A percentile compares a stretch with the other conserved stretches of the same genome.
These are phyloP conservation scores for Agrotis exclamationis DNA, from an alignment of 2,888 invertebrate genomes.

Conservation along the genomic window DNA sequence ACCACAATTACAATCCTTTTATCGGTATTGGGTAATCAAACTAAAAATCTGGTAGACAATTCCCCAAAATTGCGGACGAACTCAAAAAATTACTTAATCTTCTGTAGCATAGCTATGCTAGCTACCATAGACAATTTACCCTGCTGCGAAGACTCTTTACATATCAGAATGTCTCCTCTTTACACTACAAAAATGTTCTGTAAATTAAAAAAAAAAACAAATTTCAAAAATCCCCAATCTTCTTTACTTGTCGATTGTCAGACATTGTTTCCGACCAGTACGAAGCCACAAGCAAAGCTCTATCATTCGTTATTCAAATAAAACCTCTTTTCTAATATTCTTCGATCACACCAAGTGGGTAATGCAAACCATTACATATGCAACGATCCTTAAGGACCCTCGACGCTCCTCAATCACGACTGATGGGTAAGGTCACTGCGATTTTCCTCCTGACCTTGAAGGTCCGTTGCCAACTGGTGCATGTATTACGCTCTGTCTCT, in stretches of 20 bases:
- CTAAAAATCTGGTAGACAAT: no score
- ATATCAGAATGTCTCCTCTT: no score
- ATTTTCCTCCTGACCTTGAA: conserved; percentile 71
- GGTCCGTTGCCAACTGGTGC: conserved; percentile 56
- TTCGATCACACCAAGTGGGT: background rate
- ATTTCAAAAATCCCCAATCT: background rate
- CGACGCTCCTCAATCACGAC: conserved; percentile 60
- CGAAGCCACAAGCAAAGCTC: no score
- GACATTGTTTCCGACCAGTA: no score
- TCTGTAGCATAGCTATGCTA: no score
- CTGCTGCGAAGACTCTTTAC: background rate
- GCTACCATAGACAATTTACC: no score
- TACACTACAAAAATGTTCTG: background rate
- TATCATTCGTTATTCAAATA: background rate
- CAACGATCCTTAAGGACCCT: conserved; percentile 46
- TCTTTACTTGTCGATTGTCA: no score
- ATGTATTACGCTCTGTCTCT: conserved; percentile 51
- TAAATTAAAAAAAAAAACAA: background rate
- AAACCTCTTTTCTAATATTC: background rate
- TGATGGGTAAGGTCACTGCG: conserved; percentile 69
- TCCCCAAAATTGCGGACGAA: no score
- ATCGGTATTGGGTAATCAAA: no score
- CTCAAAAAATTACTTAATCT: no score
- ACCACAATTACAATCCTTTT: no score
- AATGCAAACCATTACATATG: conserved; percentile 43